Percentiles rank a stretch among this genome's conserved stretches.
Evolutionary conservation across 2,797 vertebrate genomes (phyloP).

Genomic region (Enteromius radiatus): DNA sequence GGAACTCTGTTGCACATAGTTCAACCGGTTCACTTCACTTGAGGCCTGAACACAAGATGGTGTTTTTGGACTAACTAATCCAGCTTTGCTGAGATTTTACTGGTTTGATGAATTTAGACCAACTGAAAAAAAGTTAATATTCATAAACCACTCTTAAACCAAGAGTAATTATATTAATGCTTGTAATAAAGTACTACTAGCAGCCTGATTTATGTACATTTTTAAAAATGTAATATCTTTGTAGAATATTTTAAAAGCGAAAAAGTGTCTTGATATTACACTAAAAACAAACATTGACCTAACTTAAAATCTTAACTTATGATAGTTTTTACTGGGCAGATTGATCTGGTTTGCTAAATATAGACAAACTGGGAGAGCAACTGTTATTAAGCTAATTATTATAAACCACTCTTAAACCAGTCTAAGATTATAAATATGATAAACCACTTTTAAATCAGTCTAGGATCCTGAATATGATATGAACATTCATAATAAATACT

Average conservation of each 20-base stretch:
- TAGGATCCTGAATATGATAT: background rate
- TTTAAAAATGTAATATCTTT: background rate
- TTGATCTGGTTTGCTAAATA: background rate
- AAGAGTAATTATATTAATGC: background rate
- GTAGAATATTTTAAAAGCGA: background rate
- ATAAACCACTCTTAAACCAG: background rate
- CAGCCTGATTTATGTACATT: background rate
- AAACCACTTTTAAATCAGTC: too few species aligned
- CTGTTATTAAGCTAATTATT: background rate
- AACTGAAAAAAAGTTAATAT: background rate
- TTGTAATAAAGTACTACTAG: background rate
- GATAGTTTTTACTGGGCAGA: background rate
- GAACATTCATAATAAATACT: too few species aligned
- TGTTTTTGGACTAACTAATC: conserved; percentile 3
- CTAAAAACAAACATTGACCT: too few species aligned
- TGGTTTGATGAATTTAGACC: background rate
- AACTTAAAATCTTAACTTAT: too few species aligned
- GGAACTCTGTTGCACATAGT: conserved; percentile 28
- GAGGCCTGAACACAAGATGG: conserved; percentile 5
- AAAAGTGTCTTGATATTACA: too few species aligned
- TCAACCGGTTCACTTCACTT: background rate
- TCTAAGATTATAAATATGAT: too few species aligned
- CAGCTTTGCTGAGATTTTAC: background rate
- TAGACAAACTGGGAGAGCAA: background rate
- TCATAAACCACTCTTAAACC: background rate